These are phyloP conservation scores for Ceratina australensis DNA, from an alignment of 1,140 invertebrate species.

Conservation along the genomic window DNA sequence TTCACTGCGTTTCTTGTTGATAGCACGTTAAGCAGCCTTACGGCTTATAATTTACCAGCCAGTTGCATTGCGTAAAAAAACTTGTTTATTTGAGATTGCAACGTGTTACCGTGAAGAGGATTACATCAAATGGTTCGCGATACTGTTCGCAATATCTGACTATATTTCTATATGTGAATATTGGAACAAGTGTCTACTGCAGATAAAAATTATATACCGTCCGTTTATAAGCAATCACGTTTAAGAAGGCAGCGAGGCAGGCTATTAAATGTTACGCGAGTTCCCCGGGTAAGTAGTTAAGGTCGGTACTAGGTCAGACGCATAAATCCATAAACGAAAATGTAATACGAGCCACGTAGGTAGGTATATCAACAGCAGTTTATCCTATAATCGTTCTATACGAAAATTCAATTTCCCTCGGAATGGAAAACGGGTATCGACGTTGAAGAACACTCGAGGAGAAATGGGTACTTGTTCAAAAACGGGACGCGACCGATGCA, in stretches of 20 bases:
- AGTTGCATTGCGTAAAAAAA: background rate
- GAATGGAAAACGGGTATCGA: background rate
- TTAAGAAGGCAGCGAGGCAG: no score
- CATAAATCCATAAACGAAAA: background rate
- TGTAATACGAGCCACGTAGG: no score
- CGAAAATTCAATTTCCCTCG: slow-evolving; percentile 1
- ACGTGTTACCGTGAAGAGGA: no score
- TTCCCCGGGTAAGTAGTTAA: background rate
- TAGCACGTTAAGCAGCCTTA: slow-evolving; percentile 20
- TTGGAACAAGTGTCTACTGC: no score
- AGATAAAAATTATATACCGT: no score
- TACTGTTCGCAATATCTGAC: no score
- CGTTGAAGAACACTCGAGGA: background rate
- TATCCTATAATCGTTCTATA: background rate
- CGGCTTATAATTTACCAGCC: slow-evolving; percentile 11
- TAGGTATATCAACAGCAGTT: background rate
- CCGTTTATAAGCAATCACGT: no score
- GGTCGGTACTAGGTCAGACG: background rate
- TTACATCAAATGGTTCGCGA: no score
- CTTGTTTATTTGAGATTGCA: background rate
- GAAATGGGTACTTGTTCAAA: background rate
- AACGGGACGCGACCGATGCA: background rate
- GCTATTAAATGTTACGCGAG: background rate
- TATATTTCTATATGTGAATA: no score
- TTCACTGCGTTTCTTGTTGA: slow-evolving; percentile 25